Conservation (phyloP, 1,140 invertebrate species). For the Hermatobates lingyangjiaoensis region DNA sequence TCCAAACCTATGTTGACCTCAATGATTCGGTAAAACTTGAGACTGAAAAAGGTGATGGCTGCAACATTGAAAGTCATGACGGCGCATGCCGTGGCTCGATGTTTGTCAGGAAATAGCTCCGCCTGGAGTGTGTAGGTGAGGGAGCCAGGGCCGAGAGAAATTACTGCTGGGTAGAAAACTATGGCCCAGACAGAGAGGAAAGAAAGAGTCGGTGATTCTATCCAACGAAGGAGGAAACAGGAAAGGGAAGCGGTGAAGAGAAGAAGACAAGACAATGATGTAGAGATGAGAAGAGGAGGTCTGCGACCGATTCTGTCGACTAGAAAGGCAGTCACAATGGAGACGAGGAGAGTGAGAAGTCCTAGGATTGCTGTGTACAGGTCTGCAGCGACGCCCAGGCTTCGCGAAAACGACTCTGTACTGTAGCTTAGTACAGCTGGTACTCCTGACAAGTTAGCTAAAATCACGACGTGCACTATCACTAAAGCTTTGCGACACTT, state of each 20-base stretch:
- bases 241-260: not conserved
- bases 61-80: not conserved
- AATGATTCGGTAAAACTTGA: not conserved
- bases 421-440: not conserved
- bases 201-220: not conserved
- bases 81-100: not conserved
- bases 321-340: conserved; percentile 20
- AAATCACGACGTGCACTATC: not conserved
- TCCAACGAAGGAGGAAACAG: too few relatives aligned
- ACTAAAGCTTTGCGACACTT: not conserved
- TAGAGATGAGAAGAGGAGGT: conserved; percentile 26
- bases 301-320: conserved; percentile 23
- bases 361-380: conserved; percentile 21
- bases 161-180: not conserved
- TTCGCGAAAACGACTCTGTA: not conserved
- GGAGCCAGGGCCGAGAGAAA: not conserved
- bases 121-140: not conserved
- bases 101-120: not conserved
- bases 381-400: not conserved
- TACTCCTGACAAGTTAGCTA: not conserved
- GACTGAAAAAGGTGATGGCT: not conserved
- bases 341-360: conserved; percentile 18
- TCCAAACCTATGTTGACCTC: not conserved
- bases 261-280: conserved; percentile 13
- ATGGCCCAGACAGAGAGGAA: not conserved